These are phyloP conservation scores for Percopsis transmontana DNA, from an alignment of 2,113 vertebrate genomes.

Conservation along the genomic window DNA sequence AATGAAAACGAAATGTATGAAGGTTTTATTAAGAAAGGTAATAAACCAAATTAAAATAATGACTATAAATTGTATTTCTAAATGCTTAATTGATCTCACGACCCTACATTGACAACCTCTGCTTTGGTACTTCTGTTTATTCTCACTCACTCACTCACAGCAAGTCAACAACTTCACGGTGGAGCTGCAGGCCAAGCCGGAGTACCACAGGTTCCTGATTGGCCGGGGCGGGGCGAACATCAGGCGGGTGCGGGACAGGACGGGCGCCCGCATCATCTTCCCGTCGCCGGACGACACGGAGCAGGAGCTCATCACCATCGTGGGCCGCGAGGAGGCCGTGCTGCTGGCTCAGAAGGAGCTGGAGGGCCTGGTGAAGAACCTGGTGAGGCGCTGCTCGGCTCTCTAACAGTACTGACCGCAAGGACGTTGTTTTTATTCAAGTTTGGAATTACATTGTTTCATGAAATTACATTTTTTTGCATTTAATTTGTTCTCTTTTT, in stretches of 20 bases:
- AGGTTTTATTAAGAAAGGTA: too few species aligned
- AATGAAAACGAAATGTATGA: too few species aligned
- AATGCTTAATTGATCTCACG: too few species aligned
- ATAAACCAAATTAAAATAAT: too few species aligned
- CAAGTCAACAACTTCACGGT: conserved; percentile 82
- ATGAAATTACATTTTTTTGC: too few species aligned
- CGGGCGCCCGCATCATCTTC: conserved; percentile 80
- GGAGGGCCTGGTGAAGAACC: conserved; percentile 79
- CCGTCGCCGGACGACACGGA: conserved; percentile 74
- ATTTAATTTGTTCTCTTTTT: neutral
- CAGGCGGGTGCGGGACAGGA: conserved; percentile 77
- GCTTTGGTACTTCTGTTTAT: too few species aligned
- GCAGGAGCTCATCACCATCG: conserved; percentile 82
- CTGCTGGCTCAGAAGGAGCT: conserved; percentile 77
- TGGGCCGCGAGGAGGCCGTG: conserved; percentile 80
- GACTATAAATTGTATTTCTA: too few species aligned
- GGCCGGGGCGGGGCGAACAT: conserved; percentile 81
- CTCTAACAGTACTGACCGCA: too few species aligned
- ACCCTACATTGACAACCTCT: too few species aligned
- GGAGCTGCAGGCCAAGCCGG: conserved; percentile 77
- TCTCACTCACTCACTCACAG: conserved; percentile 43
- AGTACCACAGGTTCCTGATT: conserved; percentile 84
- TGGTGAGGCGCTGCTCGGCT: conserved; percentile 58
- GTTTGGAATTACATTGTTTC: too few species aligned
- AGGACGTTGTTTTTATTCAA: too few species aligned